A percentile compares a stretch with the other conserved stretches of the same genome.
phyloP scores from a whole-genome alignment of 2,797 vertebrate genomes.

The Falco peregrinus region DNA sequence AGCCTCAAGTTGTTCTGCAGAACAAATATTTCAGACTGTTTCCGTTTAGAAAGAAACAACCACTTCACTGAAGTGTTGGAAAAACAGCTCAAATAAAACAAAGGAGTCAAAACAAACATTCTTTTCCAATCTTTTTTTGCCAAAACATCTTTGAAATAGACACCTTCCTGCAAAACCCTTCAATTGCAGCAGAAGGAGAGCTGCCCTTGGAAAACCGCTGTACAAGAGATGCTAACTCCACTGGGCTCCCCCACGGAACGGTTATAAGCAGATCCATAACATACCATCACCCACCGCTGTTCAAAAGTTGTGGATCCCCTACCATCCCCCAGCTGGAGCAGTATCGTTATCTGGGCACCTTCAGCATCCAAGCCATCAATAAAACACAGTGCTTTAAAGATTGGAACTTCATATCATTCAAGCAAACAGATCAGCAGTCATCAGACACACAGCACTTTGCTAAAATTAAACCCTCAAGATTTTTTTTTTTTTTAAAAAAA shows the following conservation, averaged over 20 bases:
- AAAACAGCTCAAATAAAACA: background rate
- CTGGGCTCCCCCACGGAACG: background rate
- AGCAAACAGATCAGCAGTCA: background rate
- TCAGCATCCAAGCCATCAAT: background rate
- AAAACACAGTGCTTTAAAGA: background rate
- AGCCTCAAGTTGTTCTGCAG: background rate
- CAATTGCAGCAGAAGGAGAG: background rate
- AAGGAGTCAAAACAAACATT: conserved; percentile 19
- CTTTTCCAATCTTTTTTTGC: background rate
- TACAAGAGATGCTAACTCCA: background rate
- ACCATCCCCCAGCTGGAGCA: background rate
- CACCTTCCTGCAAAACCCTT: background rate
- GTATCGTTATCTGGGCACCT: background rate
- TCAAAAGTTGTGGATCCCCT: background rate
- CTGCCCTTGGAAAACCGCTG: background rate
- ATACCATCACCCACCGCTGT: fast-evolving
- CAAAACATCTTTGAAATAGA: conserved; percentile 15
- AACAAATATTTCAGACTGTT: background rate
- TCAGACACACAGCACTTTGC: background rate
- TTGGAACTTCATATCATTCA: background rate
- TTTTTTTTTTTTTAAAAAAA: background rate
- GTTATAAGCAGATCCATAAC: background rate
- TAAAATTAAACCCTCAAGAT: background rate
- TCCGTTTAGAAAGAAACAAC: background rate
- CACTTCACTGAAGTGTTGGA: background rate